phyloP scores from a whole-genome alignment of 2,888 invertebrate species.

The Pimpla rufipes region DNA sequence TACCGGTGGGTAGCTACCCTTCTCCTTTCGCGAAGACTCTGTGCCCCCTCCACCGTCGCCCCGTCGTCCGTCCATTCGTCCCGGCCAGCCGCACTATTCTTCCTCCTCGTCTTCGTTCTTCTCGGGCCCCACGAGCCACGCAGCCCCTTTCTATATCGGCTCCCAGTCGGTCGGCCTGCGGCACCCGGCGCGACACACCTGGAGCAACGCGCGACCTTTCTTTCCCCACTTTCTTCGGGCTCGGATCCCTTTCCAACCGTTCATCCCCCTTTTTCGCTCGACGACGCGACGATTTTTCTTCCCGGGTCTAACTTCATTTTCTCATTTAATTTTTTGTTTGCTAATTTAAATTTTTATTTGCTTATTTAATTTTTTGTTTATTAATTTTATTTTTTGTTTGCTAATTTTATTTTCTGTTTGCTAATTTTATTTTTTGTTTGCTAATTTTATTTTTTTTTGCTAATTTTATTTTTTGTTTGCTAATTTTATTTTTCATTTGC shows the following conservation, averaged over 20 bases:
- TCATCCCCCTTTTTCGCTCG: background rate
- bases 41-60: conserved; percentile 27
- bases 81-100: background rate
- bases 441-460: too few species aligned
- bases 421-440: too few species aligned
- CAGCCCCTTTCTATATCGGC: conserved; percentile 57
- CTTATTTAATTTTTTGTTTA: background rate
- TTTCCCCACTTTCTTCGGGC: conserved; percentile 17
- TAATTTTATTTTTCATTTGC: too few species aligned
- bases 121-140: conserved; percentile 20
- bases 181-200: background rate
- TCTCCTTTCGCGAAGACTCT: conserved; percentile 57
- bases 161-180: background rate
- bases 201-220: conserved; percentile 10
- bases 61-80: too few species aligned
- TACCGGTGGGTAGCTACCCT: conserved; percentile 66
- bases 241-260: background rate
- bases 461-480: too few species aligned
- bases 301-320: background rate
- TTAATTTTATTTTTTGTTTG: background rate
- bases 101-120: conserved; percentile 53
- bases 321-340: background rate
- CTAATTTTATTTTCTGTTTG: too few species aligned
- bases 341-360: background rate
- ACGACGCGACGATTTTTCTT: background rate